phyloP scores from a whole-genome alignment of 1,140 invertebrate species.

The Phthorimaea operculella region DNA sequence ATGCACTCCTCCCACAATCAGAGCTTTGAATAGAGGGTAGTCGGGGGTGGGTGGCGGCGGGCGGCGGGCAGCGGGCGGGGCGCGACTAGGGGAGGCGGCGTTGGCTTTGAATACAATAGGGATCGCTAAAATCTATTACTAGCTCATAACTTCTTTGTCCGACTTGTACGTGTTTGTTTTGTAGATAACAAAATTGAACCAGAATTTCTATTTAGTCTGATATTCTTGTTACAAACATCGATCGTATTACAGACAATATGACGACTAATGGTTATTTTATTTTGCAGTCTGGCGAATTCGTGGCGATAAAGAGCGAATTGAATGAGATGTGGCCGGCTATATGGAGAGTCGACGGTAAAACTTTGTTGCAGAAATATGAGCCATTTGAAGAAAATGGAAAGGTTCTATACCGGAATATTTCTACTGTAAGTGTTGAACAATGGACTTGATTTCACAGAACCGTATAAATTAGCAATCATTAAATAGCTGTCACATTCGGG shows the following conservation, averaged over 20 bases:
- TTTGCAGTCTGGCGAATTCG: constrained; percentile 84
- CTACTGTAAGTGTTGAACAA: constrained; percentile 73
- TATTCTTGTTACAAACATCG: too few species aligned
- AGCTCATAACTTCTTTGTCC: too few species aligned
- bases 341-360: constrained; percentile 90
- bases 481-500: too few species aligned
- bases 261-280: constrained; percentile 9
- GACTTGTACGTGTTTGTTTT: constrained; percentile 3
- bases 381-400: constrained; percentile 84
- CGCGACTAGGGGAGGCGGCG: too few species aligned
- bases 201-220: constrained; percentile 4
- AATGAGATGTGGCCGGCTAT: constrained; percentile 81
- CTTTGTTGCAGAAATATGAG: constrained; percentile 87
- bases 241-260: background rate
- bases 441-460: too few species aligned
- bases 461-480: too few species aligned
- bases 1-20: too few species aligned
- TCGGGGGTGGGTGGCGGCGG: too few species aligned
- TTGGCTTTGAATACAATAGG: too few species aligned
- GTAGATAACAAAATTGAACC: background rate
- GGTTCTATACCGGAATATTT: constrained; percentile 86
- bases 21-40: too few species aligned
- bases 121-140: too few species aligned
- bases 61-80: too few species aligned
- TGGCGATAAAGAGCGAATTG: constrained; percentile 82